Conservation (phyloP, 92 coral and sea anemone species). For the Zoanthus sansibaricus region DNA sequence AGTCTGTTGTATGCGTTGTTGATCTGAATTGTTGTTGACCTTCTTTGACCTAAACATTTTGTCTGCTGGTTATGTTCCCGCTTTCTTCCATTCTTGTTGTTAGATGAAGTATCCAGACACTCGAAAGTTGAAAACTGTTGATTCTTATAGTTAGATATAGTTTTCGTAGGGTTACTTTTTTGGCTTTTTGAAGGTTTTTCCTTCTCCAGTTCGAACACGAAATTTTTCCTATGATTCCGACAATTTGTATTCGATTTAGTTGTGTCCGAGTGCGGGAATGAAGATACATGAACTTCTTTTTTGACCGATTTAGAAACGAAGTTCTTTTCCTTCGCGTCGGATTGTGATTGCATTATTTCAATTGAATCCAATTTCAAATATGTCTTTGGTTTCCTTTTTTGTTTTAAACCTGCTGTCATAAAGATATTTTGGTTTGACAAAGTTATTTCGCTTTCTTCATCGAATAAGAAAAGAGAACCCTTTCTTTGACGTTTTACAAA, state of each 20-base stretch:
- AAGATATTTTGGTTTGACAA: background rate
- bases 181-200: background rate
- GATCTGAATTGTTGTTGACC: background rate
- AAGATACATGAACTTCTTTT: background rate
- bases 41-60: background rate
- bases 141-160: background rate
- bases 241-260: background rate
- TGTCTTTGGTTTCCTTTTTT: background rate
- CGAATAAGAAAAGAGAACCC: no score
- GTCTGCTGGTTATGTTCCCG: background rate
- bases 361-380: background rate
- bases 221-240: background rate
- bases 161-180: background rate
- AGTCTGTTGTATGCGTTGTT: conserved; percentile 48
- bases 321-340: background rate
- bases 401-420: background rate
- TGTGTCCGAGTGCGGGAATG: background rate
- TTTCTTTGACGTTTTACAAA: no score
- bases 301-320: background rate
- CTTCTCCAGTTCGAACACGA: background rate
- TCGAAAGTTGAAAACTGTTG: background rate
- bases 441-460: background rate
- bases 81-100: background rate
- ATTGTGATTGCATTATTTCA: background rate
- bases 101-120: background rate